Conservation (phyloP, 1,140 invertebrate species). For the Octopus sinensis region DNA sequence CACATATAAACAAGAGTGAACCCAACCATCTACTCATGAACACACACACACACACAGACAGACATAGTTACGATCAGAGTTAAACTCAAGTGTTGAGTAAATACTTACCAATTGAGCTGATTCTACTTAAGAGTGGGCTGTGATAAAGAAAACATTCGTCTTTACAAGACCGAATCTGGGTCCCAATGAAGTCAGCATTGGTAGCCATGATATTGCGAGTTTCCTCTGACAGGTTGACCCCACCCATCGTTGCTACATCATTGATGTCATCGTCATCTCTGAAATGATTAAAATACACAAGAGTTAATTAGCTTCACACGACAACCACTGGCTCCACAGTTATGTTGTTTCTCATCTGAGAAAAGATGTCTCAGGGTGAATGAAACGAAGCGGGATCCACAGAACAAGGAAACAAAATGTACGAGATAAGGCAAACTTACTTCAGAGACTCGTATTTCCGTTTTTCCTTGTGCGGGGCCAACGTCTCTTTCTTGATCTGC, state of each 20-base stretch:
- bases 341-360: no score
- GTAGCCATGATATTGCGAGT: constrained; percentile 90
- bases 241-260: constrained; percentile 98
- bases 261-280: constrained; percentile 88
- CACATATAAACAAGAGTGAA: neutral
- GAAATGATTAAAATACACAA: constrained; percentile 10
- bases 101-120: constrained; percentile 71
- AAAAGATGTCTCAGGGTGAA: no score
- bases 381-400: no score
- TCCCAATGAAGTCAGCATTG: constrained; percentile 86
- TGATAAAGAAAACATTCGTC: constrained; percentile 87
- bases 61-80: neutral
- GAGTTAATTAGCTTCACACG: no score
- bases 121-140: constrained; percentile 72
- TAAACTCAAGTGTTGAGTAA: neutral
- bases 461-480: constrained; percentile 43
- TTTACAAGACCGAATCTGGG: constrained; percentile 92
- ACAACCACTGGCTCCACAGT: no score
- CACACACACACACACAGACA: neutral
- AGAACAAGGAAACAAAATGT: no score
- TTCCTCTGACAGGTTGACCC: constrained; percentile 96
- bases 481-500: constrained; percentile 19
- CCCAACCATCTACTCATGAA: neutral
- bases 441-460: constrained; percentile 53
- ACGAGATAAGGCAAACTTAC: constrained; percentile 31